Conservation (phyloP, 2,888 invertebrate genomes). For the Dione juno region DNA sequence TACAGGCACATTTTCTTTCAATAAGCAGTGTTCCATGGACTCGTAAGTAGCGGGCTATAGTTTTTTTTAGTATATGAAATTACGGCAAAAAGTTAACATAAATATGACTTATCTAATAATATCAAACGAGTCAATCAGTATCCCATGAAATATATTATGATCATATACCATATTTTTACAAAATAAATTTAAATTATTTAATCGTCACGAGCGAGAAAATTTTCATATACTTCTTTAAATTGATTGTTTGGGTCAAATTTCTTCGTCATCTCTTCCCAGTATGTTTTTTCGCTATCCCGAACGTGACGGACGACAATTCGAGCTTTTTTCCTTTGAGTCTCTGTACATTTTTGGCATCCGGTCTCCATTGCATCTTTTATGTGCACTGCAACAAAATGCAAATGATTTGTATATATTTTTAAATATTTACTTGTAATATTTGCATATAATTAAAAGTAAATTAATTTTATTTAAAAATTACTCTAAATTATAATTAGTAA, state of each 20-base stretch:
- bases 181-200: conserved; percentile 41
- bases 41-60: too few relatives aligned
- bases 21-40: too few relatives aligned
- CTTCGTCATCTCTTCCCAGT: conserved; percentile 85
- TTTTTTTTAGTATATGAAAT: too few relatives aligned
- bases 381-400: conserved; percentile 47
- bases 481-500: too few relatives aligned
- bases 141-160: background rate
- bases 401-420: too few relatives aligned
- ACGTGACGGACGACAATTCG: conserved; percentile 86
- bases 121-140: background rate
- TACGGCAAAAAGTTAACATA: too few relatives aligned
- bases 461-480: too few relatives aligned
- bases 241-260: conserved; percentile 88
- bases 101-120: background rate
- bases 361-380: conserved; percentile 88
- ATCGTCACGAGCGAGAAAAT: conserved; percentile 56
- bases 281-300: conserved; percentile 84
- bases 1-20: too few relatives aligned
- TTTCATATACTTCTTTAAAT: conserved; percentile 85
- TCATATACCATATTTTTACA: background rate
- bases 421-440: background rate
- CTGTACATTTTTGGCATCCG: conserved; percentile 87
- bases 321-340: conserved; percentile 84
- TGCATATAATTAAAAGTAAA: too few relatives aligned